phyloP scores from a whole-genome alignment of 1,140 invertebrate species.

The Steinernema feltiae region DNA sequence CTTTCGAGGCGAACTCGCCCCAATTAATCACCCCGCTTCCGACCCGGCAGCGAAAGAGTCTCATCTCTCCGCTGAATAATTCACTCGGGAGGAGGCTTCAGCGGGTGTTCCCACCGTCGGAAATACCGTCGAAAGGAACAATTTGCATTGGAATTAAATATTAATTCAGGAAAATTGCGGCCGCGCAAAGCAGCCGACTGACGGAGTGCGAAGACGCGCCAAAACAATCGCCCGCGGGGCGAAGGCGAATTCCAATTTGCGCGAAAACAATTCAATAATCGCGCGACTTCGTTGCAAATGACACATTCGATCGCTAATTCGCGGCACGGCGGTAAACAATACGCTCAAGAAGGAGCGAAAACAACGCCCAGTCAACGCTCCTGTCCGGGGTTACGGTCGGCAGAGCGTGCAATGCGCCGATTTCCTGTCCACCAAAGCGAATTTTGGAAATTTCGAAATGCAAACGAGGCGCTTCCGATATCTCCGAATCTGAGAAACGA shows the following conservation, averaged over 20 bases:
- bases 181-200: too few species aligned
- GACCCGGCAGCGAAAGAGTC: neutral
- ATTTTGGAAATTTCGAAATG: too few species aligned
- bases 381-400: too few species aligned
- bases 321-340: neutral
- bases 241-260: neutral
- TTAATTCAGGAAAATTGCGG: neutral
- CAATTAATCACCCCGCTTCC: neutral
- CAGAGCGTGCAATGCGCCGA: too few species aligned
- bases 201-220: neutral
- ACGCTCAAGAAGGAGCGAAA: neutral
- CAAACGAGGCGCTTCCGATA: neutral
- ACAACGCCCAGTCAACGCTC: too few species aligned
- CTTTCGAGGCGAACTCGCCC: neutral
- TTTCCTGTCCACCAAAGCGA: too few species aligned
- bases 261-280: neutral
- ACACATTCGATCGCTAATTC: neutral
- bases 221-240: too few species aligned
- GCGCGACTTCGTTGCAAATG: neutral
- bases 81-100: neutral
- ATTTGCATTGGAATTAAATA: neutral
- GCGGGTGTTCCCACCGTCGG: neutral
- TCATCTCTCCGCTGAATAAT: neutral
- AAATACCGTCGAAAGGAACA: neutral
- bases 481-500: neutral